Evolutionary conservation across 2,888 invertebrate species (phyloP).

Genomic region (Sminthurinus aureus): DNA sequence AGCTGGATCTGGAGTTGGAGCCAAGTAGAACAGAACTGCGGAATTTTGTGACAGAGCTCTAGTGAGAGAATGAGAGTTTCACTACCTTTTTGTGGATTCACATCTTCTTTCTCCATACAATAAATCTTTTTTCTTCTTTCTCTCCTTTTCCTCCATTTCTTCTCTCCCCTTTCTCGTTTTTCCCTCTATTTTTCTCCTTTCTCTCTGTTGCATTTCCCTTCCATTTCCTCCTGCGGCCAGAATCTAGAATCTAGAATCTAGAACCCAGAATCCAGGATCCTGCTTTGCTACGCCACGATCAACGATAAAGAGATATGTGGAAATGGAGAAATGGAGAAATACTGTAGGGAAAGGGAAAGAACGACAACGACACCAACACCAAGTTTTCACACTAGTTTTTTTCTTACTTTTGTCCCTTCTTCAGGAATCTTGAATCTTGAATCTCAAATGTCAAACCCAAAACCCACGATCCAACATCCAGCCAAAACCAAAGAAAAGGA

Average conservation of each 20-base stretch:
- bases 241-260: background rate
- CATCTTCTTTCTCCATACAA: slow-evolving; percentile 31
- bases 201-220: slow-evolving; percentile 7
- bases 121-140: slow-evolving; percentile 24
- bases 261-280: slow-evolving; percentile 6
- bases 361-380: background rate
- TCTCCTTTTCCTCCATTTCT: background rate
- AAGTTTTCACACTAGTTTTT: background rate
- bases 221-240: background rate
- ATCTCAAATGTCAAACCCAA: too few species aligned
- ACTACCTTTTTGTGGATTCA: slow-evolving; percentile 30
- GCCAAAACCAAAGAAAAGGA: too few species aligned
- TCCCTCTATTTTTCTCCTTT: background rate
- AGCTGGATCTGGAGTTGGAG: background rate
- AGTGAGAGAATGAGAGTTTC: slow-evolving; percentile 21
- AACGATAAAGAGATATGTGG: too few species aligned
- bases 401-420: too few species aligned
- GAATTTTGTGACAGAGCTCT: background rate
- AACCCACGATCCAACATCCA: too few species aligned
- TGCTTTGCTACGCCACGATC: background rate
- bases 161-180: background rate
- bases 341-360: too few species aligned
- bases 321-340: too few species aligned
- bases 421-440: too few species aligned
- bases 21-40: too few species aligned